Conservation (phyloP, 2,113 vertebrate species). For the Megaceryle torquata region DNA sequence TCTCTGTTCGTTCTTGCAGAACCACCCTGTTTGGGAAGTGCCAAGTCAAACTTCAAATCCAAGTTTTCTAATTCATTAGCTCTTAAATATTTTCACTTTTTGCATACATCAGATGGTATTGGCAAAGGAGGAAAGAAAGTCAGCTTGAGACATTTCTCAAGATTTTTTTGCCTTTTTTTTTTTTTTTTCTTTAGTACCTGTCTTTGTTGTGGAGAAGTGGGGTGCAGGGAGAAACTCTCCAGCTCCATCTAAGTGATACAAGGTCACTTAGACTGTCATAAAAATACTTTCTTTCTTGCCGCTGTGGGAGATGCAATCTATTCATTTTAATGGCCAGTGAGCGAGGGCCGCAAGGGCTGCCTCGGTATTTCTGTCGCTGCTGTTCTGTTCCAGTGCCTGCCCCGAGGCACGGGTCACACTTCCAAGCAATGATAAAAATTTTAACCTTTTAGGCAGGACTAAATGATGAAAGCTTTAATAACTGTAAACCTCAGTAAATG, state of each 20-base stretch:
- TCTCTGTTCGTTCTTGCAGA: slow-evolving; percentile 37
- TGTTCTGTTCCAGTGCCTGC: background rate
- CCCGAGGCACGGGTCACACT: background rate
- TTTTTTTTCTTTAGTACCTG: background rate
- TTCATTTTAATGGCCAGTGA: background rate
- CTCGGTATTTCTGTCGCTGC: background rate
- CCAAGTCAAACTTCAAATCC: slow-evolving; percentile 40
- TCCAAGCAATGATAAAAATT: background rate
- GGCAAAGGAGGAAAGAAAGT: background rate
- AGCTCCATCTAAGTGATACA: background rate
- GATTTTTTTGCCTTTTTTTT: background rate
- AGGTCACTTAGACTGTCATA: background rate
- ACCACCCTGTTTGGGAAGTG: slow-evolving; percentile 24
- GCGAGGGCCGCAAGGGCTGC: background rate
- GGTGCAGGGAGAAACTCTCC: background rate
- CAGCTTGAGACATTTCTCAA: background rate
- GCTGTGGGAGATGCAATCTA: background rate
- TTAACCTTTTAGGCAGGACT: background rate
- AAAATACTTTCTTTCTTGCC: background rate
- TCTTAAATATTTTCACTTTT: slow-evolving; percentile 1
- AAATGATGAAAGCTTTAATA: slow-evolving; percentile 28
- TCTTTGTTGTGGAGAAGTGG: background rate
- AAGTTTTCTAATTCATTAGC: slow-evolving; percentile 45
- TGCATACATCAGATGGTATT: background rate
- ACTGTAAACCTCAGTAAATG: background rate